Percentiles rank a stretch among this genome's conserved stretches.
Evolutionary conservation across 2,888 invertebrate genomes (phyloP).

Genomic region (Lasioglossum pauxillum): DNA sequence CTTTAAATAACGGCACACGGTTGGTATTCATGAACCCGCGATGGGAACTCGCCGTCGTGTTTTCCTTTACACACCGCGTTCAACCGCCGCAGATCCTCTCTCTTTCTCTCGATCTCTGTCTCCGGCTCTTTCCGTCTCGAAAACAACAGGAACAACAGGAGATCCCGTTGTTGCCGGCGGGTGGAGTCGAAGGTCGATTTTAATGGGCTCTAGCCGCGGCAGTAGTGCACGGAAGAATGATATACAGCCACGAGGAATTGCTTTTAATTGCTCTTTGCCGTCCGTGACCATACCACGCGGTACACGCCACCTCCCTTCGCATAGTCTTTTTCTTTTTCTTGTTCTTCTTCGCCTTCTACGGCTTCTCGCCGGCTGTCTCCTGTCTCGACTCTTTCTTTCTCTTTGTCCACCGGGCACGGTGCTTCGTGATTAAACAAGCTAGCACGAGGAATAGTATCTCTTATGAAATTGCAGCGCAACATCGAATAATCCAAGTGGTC

Average conservation of each 20-base stretch:
- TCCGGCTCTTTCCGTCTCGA: slow-evolving; percentile 15
- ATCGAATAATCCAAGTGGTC: too few species aligned
- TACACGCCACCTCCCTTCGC: slow-evolving; percentile 9
- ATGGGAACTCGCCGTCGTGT: background rate
- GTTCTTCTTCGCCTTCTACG: background rate
- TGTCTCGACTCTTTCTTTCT: slow-evolving; percentile 8
- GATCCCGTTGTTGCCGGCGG: slow-evolving; percentile 64
- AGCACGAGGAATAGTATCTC: background rate
- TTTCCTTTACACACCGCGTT: background rate
- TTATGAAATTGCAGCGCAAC: too few species aligned
- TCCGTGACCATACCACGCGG: slow-evolving; percentile 42
- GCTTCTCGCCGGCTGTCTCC: slow-evolving; percentile 29
- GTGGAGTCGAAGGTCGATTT: slow-evolving; percentile 74
- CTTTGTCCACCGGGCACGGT: background rate
- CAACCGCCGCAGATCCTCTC: background rate
- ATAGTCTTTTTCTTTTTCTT: slow-evolving; percentile 9
- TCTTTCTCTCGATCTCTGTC: background rate
- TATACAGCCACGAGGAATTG: slow-evolving; percentile 73
- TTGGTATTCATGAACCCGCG: background rate
- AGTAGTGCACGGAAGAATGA: slow-evolving; percentile 68
- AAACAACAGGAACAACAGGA: slow-evolving; percentile 57
- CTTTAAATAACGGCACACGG: slow-evolving; percentile 7
- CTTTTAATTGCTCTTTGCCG: slow-evolving; percentile 72
- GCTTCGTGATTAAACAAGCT: background rate
- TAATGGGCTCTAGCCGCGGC: slow-evolving; percentile 67